Base-by-base conservation (phyloP, 2,888 invertebrate genomes). In the Pristionchus entomophagus region DNA sequence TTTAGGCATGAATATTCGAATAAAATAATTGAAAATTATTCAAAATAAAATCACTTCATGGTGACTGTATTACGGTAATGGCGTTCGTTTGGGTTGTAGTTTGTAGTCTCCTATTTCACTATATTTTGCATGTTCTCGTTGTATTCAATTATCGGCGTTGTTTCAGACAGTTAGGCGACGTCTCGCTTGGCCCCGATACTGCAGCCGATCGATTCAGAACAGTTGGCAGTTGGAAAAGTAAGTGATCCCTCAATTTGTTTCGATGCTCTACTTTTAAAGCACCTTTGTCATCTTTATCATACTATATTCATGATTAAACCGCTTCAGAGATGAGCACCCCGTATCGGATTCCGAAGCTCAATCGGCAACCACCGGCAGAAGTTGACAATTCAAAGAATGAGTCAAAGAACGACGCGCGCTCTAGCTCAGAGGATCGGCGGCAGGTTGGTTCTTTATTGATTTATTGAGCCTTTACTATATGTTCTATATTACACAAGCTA, bases 171-270 rank as follows among this genome's bases (percentile, higher is more conserved):
- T 73, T 73, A 73, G 73, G 38, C 73, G n/a, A 41, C 73, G 73
- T 73, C 73, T 73, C 73, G 41, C 73, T 73, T 73, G 73, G 73
- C 73, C 73, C 73, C 73, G n/a, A n/a, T 19, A 45, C 73, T 38
- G 73, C 73, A 73, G 73, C 41, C n/a, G 41, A 73, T 73, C 73
- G 65, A 35, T 65, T 38, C 35, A 65, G 35, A 65, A 3, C 45
- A 73, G 73, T 26, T 45, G 73, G 73, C 73, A 73, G 41, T 73
- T 5, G 2, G 10, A 38, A 41, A 73, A 65, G 65, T 65, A n/a
- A 65, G 65, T 41, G 22, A n/a, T 8, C 41, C 38, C 19, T 56
- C 56, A 45, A 0, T 45, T 26, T n/a, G 10, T 73, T 45, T 6
- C 22, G 12, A 22, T 73, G 6, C n/a, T 10, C 38, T 38, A 41